These are phyloP conservation scores for Panagrolaimus sp. DNA, from an alignment of 1,140 invertebrate genomes.

Conservation along the genomic window DNA sequence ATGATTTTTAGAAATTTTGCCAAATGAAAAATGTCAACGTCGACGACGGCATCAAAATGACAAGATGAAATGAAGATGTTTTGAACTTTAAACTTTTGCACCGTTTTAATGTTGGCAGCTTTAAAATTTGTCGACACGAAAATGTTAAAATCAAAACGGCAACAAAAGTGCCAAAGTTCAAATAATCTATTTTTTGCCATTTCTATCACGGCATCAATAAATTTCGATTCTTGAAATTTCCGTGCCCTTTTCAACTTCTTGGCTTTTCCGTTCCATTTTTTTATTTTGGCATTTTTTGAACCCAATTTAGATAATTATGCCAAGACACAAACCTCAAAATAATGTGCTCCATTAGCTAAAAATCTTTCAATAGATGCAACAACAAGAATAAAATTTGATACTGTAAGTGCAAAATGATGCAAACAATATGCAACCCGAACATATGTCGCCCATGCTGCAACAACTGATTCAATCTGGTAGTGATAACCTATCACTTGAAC, in stretches of 20 bases:
- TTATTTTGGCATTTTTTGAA: not conserved
- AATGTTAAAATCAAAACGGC: no score
- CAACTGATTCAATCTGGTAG: slow-evolving; percentile 11
- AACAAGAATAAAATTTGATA: slow-evolving; percentile 46
- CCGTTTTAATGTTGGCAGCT: no score
- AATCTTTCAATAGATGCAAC: slow-evolving; percentile 44
- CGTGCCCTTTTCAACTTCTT: not conserved
- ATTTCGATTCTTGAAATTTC: no score
- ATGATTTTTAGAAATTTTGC: no score
- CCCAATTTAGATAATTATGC: not conserved
- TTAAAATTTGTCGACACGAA: no score
- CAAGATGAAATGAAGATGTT: no score
- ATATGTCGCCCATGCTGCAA: slow-evolving; percentile 37
- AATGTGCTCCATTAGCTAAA: slow-evolving; percentile 39
- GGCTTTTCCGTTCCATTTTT: not conserved
- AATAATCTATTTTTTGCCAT: no score
- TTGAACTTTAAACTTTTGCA: no score
- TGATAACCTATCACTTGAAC: slow-evolving; percentile 39
- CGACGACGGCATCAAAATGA: no score
- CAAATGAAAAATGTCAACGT: no score
- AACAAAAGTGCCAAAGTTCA: no score
- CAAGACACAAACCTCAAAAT: not conserved
- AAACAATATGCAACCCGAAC: slow-evolving; percentile 46
- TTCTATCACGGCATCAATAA: no score
- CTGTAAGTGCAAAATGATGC: slow-evolving; percentile 48